Base-by-base conservation (phyloP, 2,888 invertebrate species). In the Andrena praecox region DNA sequence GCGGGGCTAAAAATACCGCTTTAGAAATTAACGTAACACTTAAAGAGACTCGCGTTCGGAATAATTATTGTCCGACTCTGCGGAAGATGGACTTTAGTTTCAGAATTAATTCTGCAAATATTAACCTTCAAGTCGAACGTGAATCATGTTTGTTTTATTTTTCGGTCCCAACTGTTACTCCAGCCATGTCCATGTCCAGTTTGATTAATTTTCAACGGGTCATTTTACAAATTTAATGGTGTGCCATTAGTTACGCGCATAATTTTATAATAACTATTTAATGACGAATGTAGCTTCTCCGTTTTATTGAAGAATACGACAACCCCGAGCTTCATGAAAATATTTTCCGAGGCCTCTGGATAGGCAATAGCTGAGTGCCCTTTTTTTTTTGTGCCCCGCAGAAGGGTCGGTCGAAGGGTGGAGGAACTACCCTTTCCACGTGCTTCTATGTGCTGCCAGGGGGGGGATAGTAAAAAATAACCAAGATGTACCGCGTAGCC, bases 381-480 rank as follows among this genome's bases (percentile, higher is more conserved):
- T 10, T 62, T 48, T 20, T 48, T 20, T 33, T 42, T 63, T 33
- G 6, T 42, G 16, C 42, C 16, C 20, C 5, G 20, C 20, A 27
- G 16, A 63, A 56, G 68, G 69, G 54, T 56, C 52, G 52, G 24
- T 64, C 74, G 74, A 76, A 78, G 71, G 77, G 66, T 59, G 76
- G 64, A 76, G 62, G 76, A 82, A 83, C 82, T 77, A 75, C 68
- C 77, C 86, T 81, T 82, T 83, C 70, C 69, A 68, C 77, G 73
- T 67, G 74, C 59, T 70, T 82, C 78, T 79, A 79, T 82, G 84
- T 82, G 87, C 85, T 87, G 89, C 85, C 84, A 77, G 88, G 76
- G 87, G 84, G 85, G 88, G 82, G 87, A 86, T 91, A 89, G 91
- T 91, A 92, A 92, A 92, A 92, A 93, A 92, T 92, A 92, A 92